Conservation (phyloP, 2,888 invertebrate genomes). For the Spialia ferax region DNA sequence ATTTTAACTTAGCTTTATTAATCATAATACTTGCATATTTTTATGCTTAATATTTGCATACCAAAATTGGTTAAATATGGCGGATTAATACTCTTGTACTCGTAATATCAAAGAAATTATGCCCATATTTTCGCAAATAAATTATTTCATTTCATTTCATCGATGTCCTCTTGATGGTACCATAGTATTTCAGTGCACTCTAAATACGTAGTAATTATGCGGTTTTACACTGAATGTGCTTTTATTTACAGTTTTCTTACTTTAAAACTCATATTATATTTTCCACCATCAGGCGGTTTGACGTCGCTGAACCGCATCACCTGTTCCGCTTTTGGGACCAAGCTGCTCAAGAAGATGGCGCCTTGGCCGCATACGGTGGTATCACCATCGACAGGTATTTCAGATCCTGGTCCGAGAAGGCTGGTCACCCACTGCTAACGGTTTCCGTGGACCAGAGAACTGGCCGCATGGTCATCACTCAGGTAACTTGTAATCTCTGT, state of each 20-base stretch:
- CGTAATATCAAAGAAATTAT: too few species aligned
- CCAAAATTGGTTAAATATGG: too few species aligned
- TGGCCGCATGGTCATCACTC: constrained; percentile 67
- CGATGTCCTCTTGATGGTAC: too few species aligned
- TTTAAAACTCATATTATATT: neutral
- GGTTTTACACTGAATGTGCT: neutral
- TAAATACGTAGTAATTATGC: too few species aligned
- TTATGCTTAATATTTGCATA: too few species aligned
- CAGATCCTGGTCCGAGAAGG: constrained; percentile 87
- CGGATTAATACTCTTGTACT: too few species aligned
- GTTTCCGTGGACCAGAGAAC: constrained; percentile 75
- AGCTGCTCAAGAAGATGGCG: constrained; percentile 61
- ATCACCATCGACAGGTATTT: constrained; percentile 78
- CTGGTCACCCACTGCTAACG: constrained; percentile 87
- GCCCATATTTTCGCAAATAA: too few species aligned
- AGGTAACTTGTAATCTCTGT: constrained; percentile 61
- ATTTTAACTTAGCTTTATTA: too few species aligned
- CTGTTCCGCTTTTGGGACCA: constrained; percentile 81
- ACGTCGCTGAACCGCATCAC: constrained; percentile 79
- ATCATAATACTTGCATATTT: too few species aligned
- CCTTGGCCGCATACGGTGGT: constrained; percentile 61
- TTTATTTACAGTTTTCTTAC: neutral
- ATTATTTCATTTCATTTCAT: too few species aligned
- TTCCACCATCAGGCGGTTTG: constrained; percentile 59
- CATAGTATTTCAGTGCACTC: too few species aligned